Percentiles rank a stretch among this genome's conserved stretches.
Evolutionary conservation across 2,888 invertebrate genomes (phyloP).

Genomic region (Gortyna flavago): DNA sequence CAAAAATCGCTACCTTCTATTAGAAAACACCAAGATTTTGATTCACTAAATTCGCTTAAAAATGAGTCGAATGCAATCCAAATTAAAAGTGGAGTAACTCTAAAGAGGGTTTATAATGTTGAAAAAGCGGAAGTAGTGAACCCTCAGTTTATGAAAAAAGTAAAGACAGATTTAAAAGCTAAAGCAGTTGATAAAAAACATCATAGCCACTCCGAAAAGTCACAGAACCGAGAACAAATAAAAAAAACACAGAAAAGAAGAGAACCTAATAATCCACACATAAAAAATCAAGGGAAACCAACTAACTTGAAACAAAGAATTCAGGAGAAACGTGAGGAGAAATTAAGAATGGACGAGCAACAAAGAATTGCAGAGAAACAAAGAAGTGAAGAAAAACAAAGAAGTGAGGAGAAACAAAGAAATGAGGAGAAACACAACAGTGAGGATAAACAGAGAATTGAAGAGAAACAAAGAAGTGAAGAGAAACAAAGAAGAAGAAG

Average conservation of each 20-base stretch:
- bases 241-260: constrained; percentile 19
- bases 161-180: constrained; percentile 21
- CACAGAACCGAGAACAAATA: constrained; percentile 12
- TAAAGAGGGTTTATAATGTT: constrained; percentile 54
- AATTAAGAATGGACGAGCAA: neutral
- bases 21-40: constrained; percentile 7
- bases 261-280: constrained; percentile 12
- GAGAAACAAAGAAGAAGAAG: constrained; percentile 14
- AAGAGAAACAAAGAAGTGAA: too few species aligned
- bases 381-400: neutral
- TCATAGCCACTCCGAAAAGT: neutral
- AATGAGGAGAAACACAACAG: neutral
- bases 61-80: neutral
- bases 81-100: constrained; percentile 43
- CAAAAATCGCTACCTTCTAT: constrained; percentile 15
- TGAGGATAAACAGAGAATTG: neutral
- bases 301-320: neutral
- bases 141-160: constrained; percentile 12
- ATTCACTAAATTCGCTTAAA: neutral
- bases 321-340: constrained; percentile 4
- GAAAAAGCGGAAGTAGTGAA: constrained; percentile 40
- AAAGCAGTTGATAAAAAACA: constrained; percentile 23
- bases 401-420: neutral
- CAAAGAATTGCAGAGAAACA: neutral
- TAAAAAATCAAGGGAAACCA: neutral